phyloP scores from a whole-genome alignment of 2,797 vertebrate species.

The Spea hammondii region DNA sequence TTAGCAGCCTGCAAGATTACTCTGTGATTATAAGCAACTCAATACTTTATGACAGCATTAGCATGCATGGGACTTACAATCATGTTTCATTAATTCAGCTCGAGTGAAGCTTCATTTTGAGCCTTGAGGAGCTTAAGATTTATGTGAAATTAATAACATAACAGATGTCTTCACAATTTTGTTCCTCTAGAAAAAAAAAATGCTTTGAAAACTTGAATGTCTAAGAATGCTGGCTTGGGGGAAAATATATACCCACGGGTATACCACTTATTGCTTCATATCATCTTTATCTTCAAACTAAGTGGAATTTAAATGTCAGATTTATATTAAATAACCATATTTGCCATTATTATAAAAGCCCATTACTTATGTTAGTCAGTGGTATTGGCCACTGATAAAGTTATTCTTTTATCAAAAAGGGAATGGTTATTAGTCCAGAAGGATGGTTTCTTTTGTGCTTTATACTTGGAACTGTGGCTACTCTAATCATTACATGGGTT shows the following conservation, averaged over 20 bases:
- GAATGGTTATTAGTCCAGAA: too few species aligned
- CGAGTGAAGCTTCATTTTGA: constrained; percentile 94
- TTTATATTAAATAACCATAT: constrained; percentile 85
- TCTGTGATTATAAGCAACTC: constrained; percentile 90
- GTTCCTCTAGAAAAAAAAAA: constrained; percentile 76
- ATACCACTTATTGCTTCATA: constrained; percentile 72
- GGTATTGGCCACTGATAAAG: constrained; percentile 67
- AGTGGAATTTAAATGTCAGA: constrained; percentile 86
- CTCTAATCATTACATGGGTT: too few species aligned
- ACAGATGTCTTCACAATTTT: constrained; percentile 94
- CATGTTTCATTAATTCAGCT: constrained; percentile 99
- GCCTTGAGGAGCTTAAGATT: constrained; percentile 95
- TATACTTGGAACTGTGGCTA: too few species aligned
- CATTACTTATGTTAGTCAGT: constrained; percentile 72
- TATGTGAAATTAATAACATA: constrained; percentile 98
- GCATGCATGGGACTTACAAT: constrained; percentile 91
- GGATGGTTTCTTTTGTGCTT: too few species aligned
- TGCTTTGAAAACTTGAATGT: constrained; percentile 82
- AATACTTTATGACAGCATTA: constrained; percentile 91
- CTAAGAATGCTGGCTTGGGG: constrained; percentile 72
- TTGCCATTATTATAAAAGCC: constrained; percentile 74
- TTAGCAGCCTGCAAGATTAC: constrained; percentile 89
- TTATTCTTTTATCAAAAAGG: neutral
- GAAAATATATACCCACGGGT: constrained; percentile 68
- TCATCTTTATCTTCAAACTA: constrained; percentile 72